Evolutionary conservation across 2,888 invertebrate genomes (phyloP).

Genomic region (Torymus tubicola): DNA sequence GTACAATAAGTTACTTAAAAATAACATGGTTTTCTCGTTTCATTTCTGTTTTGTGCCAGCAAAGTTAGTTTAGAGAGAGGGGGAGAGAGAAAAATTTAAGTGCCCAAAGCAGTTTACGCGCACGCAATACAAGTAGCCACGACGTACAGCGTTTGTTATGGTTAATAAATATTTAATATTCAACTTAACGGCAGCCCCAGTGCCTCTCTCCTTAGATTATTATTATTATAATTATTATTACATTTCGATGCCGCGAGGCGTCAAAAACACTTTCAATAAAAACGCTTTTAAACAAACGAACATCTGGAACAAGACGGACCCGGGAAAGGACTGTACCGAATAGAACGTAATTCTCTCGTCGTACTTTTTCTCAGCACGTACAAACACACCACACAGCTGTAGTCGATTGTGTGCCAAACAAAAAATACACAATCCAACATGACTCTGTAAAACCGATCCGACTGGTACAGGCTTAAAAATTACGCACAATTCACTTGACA

Average conservation of each 20-base stretch:
- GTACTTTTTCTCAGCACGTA: too few species aligned
- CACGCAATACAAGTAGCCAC: constrained; percentile 39
- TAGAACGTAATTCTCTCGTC: constrained; percentile 12
- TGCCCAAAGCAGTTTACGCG: constrained; percentile 39
- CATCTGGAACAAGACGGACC: constrained; percentile 43
- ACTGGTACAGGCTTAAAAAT: constrained; percentile 23
- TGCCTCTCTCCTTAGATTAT: constrained; percentile 51
- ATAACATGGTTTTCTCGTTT: constrained; percentile 24
- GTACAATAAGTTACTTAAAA: constrained; percentile 51
- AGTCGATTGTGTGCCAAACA: too few species aligned
- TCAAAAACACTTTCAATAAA: constrained; percentile 54
- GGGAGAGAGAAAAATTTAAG: constrained; percentile 46
- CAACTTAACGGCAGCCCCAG: constrained; percentile 49
- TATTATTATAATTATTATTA: constrained; percentile 40
- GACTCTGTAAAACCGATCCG: too few species aligned
- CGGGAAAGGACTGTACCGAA: constrained; percentile 34
- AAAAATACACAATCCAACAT: too few species aligned
- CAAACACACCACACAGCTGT: neutral
- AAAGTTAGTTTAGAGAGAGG: neutral
- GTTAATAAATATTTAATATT: constrained; percentile 59
- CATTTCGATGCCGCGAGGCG: constrained; percentile 20
- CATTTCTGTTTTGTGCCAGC: constrained; percentile 24
- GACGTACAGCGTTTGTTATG: constrained; percentile 39
- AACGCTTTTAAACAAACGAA: constrained; percentile 40
- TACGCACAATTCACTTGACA: constrained; percentile 36